phyloP scores from a whole-genome alignment of 2,888 invertebrate genomes.

The Campaea margaritaria region DNA sequence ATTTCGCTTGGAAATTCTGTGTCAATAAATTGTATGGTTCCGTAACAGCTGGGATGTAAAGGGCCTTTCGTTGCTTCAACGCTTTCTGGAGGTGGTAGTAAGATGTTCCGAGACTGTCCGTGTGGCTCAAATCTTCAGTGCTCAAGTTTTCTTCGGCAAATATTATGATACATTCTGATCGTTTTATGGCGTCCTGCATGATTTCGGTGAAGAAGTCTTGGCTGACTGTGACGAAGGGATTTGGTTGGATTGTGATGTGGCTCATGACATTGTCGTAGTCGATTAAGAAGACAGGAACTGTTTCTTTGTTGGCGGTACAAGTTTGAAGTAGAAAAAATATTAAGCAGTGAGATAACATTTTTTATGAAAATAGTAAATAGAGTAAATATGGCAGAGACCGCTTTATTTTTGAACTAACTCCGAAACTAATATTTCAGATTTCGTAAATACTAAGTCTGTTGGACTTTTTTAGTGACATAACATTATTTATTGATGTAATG shows the following conservation, averaged over 20 bases:
- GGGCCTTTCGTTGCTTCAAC: constrained; percentile 50
- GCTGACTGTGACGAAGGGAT: constrained; percentile 59
- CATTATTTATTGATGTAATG: too few relatives aligned
- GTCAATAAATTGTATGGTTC: constrained; percentile 57
- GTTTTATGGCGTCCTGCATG: constrained; percentile 48
- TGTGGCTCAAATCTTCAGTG: constrained; percentile 62
- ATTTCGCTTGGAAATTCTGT: constrained; percentile 46
- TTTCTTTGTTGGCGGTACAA: constrained; percentile 42
- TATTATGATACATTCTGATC: constrained; percentile 53
- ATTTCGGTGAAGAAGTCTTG: constrained; percentile 53
- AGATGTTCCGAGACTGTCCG: constrained; percentile 59
- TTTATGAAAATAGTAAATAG: too few relatives aligned
- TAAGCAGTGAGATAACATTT: constrained; percentile 15
- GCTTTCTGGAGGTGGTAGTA: constrained; percentile 51
- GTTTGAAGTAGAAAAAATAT: constrained; percentile 24
- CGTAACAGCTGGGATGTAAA: constrained; percentile 60
- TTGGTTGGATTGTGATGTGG: constrained; percentile 43
- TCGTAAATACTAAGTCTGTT: too few relatives aligned
- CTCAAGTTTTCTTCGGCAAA: constrained; percentile 66
- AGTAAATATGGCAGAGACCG: too few relatives aligned
- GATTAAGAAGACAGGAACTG: constrained; percentile 61
- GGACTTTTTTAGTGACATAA: too few relatives aligned
- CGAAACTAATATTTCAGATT: too few relatives aligned
- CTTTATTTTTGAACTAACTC: too few relatives aligned
- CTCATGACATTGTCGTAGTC: constrained; percentile 53